Percentiles rank a stretch among this genome's conserved stretches.
Conservation (phyloP, 2,113 vertebrate genomes). For the Gopherus evgoodei region DNA sequence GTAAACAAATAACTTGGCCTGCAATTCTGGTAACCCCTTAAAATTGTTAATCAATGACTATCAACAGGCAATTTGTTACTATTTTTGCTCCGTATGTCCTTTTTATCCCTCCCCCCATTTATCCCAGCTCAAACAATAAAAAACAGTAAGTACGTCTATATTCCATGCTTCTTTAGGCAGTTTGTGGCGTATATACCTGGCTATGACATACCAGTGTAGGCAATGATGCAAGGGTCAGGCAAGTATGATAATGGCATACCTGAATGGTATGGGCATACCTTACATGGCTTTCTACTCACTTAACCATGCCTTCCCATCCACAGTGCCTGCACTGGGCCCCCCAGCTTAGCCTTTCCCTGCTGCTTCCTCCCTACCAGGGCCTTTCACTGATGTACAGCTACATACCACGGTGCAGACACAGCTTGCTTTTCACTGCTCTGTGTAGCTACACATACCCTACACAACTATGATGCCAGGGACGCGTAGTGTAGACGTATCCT, state of each 20-base stretch:
- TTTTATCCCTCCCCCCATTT: background rate
- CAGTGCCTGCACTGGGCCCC: background rate
- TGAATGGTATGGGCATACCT: background rate
- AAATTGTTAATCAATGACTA: background rate
- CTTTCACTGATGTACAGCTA: too few species aligned
- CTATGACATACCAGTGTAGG: background rate
- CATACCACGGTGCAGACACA: too few species aligned
- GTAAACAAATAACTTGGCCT: background rate
- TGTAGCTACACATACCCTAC: background rate
- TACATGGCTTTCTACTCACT: background rate
- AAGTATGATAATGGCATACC: background rate
- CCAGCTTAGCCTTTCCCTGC: too few species aligned
- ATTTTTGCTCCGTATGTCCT: background rate
- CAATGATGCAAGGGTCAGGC: background rate
- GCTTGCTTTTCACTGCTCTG: too few species aligned
- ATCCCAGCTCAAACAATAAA: background rate
- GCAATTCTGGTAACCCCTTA: background rate
- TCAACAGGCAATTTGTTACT: background rate
- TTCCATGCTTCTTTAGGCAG: background rate
- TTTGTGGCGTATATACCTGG: background rate
- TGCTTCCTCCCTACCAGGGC: too few species aligned
- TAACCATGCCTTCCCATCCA: background rate
- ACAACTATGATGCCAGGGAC: background rate
- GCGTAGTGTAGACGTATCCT: background rate
- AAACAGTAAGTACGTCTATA: background rate